Evolutionary conservation across 2,797 vertebrate genomes (phyloP).

Genomic region (Lagodon rhomboides): DNA sequence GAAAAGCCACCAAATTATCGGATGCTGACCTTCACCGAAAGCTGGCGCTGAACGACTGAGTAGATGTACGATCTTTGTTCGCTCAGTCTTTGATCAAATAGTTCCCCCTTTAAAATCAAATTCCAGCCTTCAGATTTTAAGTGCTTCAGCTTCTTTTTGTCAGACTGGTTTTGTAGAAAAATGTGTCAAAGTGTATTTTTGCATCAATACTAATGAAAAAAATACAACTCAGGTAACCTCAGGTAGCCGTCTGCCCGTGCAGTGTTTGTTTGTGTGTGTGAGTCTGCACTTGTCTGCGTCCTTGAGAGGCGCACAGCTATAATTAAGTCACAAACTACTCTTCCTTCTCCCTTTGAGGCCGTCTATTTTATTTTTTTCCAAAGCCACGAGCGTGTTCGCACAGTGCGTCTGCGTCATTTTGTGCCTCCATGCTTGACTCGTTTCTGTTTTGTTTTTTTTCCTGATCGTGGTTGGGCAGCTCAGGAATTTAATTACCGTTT

Average conservation of each 20-base stretch:
- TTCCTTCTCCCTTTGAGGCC: not conserved
- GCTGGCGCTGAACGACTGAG: not conserved
- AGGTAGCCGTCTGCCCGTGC: not conserved
- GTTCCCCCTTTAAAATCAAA: not conserved
- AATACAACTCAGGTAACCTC: no score
- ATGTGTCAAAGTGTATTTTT: no score
- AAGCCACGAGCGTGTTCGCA: slow-evolving; percentile 14
- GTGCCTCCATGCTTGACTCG: slow-evolving; percentile 26
- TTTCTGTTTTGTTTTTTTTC: slow-evolving; percentile 16
- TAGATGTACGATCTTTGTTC: not conserved
- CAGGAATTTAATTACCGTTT: slow-evolving; percentile 42
- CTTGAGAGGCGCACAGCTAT: not conserved
- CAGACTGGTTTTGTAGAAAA: not conserved
- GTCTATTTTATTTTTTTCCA: slow-evolving; percentile 16
- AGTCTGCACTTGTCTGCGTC: slow-evolving; percentile 16
- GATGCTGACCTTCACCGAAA: not conserved
- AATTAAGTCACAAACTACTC: slow-evolving; percentile 22
- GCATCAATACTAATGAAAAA: no score
- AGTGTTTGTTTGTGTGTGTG: not conserved
- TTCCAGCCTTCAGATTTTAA: not conserved
- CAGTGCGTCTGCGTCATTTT: slow-evolving; percentile 6
- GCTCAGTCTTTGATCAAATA: not conserved
- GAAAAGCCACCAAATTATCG: not conserved
- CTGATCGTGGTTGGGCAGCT: slow-evolving; percentile 8
- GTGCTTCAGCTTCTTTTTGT: not conserved